Evolutionary conservation across 1,140 invertebrate species (phyloP), one percentile per base, ranked within the genome.

Genomic region (Drosophila bifasciata): DNA sequence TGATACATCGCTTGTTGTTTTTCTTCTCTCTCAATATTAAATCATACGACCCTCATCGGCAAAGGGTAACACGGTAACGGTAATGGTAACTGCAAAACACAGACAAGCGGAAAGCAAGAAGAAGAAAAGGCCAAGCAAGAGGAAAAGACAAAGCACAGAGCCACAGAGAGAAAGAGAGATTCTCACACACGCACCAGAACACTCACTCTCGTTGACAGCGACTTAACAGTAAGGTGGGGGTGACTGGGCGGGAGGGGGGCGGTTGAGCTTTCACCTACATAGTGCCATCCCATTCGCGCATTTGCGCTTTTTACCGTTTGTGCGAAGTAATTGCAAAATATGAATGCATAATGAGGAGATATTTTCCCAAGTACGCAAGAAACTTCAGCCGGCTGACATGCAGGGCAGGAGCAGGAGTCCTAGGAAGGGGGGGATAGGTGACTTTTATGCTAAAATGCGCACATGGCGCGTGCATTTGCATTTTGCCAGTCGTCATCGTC

Each of bases 331-430:
- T 85, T 85, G 81, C 81, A 70, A 85, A 85, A 85, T 85, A 85
- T 85, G 81, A 85, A 85, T 85, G 83, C 81, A 85, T 85, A 85
- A 85, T 85, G 81, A 85, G 83, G 81, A 85, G 83, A 85, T 85
- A 85, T 81, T 88, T 36, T 74, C 50, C 68, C 81, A 86, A 85
- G 81, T 86, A 52, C 64, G 74, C 73, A 76, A 62, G 80, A 79
- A 85, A 81, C 81, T 81, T 88, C 73, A 76, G 68, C 72, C 72
- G 48, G 61, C 57, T 5, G 36, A 41, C 15, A 49, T 25, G 51
- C 17, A 60, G 19, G 23, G 45, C 16, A 41, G 53, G 23, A 25
- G 58, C 11, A 56, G 25, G 16, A 17, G 45, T 28, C 16, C 39
- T 40, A 40, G 15, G 55, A 19, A 59, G 50, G 59, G 36, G 50